phyloP scores from a whole-genome alignment of 2,113 vertebrate species.

The Pomatorhinus ruficollis region DNA sequence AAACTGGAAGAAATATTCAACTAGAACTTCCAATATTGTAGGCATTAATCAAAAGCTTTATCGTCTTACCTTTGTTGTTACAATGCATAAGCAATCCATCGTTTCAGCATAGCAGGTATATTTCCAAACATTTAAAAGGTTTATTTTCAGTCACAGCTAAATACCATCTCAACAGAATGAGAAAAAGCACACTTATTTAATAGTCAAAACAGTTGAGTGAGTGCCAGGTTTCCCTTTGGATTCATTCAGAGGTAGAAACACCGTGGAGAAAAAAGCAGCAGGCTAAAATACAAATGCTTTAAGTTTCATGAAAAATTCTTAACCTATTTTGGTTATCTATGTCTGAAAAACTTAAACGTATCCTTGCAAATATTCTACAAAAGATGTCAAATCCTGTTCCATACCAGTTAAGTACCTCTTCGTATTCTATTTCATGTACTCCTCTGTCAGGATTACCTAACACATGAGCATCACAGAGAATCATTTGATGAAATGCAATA shows the following conservation, averaged over 20 bases:
- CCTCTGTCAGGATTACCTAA: constrained; percentile 72
- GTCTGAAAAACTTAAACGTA: constrained; percentile 63
- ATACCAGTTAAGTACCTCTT: constrained; percentile 68
- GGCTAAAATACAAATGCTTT: constrained; percentile 31
- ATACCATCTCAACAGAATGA: constrained; percentile 43
- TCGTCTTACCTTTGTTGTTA: constrained; percentile 91
- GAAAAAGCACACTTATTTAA: constrained; percentile 16
- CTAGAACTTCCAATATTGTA: neutral
- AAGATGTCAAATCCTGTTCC: constrained; percentile 66
- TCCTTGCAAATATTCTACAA: constrained; percentile 58
- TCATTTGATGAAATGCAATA: constrained; percentile 76
- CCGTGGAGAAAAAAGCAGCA: neutral
- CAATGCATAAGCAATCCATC: constrained; percentile 94
- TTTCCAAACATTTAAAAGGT: constrained; percentile 74
- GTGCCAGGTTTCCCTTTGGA: constrained; percentile 55
- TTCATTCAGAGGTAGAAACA: constrained; percentile 67
- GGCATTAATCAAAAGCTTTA: constrained; percentile 36
- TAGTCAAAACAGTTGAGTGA: constrained; percentile 46
- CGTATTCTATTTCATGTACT: constrained; percentile 72
- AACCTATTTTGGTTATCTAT: constrained; percentile 55
- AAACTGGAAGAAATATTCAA: neutral
- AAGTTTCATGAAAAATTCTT: constrained; percentile 57
- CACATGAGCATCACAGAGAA: constrained; percentile 67
- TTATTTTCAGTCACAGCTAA: constrained; percentile 60
- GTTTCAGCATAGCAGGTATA: constrained; percentile 71